Conservation (phyloP, 2,113 vertebrate genomes). For the Pampusana beccarii region DNA sequence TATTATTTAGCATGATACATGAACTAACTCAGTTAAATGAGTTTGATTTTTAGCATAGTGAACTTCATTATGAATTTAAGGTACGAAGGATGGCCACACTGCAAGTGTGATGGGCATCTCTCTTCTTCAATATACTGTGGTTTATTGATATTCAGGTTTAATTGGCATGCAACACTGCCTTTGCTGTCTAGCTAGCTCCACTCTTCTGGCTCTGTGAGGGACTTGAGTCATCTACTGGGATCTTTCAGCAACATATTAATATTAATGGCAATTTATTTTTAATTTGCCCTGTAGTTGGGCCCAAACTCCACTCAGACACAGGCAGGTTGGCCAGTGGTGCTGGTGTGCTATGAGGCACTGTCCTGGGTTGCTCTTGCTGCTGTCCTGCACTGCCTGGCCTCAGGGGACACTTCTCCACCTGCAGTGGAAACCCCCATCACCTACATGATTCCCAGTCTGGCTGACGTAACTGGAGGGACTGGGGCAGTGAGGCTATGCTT, state of each 20-base stretch:
- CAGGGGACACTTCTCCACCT: not conserved
- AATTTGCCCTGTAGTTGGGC: not conserved
- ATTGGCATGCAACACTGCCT: not conserved
- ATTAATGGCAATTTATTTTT: constrained; percentile 3
- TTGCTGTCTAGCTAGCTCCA: not conserved
- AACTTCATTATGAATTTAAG: constrained; percentile 2
- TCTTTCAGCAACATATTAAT: not conserved
- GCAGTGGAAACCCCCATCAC: not conserved
- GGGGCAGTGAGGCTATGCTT: fast-evolving
- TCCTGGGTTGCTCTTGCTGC: not conserved
- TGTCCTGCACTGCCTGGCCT: not conserved
- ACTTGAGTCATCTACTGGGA: not conserved
- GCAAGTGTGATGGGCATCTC: not conserved
- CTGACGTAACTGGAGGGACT: fast-evolving
- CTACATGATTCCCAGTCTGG: not conserved
- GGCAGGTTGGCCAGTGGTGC: not conserved
- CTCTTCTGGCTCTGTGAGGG: not conserved
- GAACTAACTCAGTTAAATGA: constrained; percentile 28
- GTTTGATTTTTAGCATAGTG: not conserved
- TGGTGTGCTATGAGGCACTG: not conserved
- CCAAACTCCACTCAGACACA: not conserved
- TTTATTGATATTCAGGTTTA: constrained; percentile 33
- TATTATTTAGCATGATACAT: constrained; percentile 30
- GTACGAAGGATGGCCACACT: not conserved
- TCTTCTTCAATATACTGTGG: not conserved